Evolutionary conservation across 2,797 vertebrate genomes (phyloP), one percentile per base, ranked within the genome.

Genomic region (Pitangus sulphuratus): DNA sequence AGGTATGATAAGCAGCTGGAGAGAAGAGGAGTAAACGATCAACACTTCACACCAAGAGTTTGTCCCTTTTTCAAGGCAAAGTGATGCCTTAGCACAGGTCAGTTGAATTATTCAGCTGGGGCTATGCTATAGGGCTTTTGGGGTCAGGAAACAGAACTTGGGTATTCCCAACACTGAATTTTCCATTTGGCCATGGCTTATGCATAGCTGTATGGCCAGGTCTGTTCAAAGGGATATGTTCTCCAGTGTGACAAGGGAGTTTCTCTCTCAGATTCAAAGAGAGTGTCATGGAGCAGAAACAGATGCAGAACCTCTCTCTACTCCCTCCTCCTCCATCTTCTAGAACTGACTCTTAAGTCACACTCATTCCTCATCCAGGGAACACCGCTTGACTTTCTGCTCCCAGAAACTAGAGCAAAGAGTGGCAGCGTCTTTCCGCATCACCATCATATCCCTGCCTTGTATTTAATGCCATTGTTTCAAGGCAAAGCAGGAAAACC

Each of bases 331-430:
- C 20, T 58, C 30, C 16, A 2, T 33, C 12, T 56, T 74, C n/a
- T 39, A 71, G 39, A 53, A 13, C 3, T 33, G 53, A 54, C 31
- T 30, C 15, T 57, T 47, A 57, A 82, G 22, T 54, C 30, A 42
- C 21, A 3, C 35, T 30, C 10, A 28, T 44, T 42, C 15, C 17
- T 62, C 31, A 19, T 14, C 3, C 53, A 64, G 7, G 31, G 11
- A 56, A 3, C 6, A 2, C 1, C 1, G 1, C 13, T 78, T 3
- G 5, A 18, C 5, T 44, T 72, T 35, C 3, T 56, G 13, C 28
- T 15, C 24, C 13, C 35, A 39, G 11, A 72, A 84, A 51, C 42
- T 18, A 65, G 5, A 15, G 3, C 14, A 61, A 47, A 21, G n/a
- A 50, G 14, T 3, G 4, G 3, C 17, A 89, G 20, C 4, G 54